phyloP scores from a whole-genome alignment of 2,113 vertebrate genomes.

The Notiomystis cincta region DNA sequence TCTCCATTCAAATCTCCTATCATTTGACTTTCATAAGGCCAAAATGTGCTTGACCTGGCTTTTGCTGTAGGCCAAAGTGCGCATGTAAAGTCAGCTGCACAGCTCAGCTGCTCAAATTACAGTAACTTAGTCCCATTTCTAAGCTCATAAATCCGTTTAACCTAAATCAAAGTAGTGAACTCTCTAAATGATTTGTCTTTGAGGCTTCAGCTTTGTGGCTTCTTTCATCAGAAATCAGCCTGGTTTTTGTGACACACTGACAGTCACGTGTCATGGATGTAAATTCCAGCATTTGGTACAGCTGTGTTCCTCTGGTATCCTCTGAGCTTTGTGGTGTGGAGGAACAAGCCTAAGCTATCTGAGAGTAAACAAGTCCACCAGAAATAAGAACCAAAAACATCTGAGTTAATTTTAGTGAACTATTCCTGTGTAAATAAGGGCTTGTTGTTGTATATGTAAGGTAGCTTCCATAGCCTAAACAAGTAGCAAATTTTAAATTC shows the following conservation, averaged over 20 bases:
- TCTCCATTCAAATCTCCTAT: neutral
- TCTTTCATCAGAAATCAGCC: neutral
- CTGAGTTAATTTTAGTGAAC: neutral
- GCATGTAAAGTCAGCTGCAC: neutral
- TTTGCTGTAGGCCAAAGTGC: neutral
- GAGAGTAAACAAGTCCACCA: neutral
- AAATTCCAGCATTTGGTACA: neutral
- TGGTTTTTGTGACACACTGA: neutral
- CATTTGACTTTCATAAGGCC: neutral
- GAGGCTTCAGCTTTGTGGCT: neutral
- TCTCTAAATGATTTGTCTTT: neutral
- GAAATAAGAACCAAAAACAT: neutral
- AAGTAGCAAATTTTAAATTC: slow-evolving; percentile 10
- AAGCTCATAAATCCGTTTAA: neutral
- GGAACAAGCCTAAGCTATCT: neutral
- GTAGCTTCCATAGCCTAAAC: neutral
- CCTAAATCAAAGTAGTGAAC: neutral
- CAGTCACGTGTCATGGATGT: neutral
- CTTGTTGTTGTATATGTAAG: neutral
- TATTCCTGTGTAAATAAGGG: neutral
- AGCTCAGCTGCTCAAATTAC: neutral
- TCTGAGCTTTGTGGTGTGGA: neutral
- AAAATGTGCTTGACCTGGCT: neutral
- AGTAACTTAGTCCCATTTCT: neutral
- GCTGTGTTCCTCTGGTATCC: neutral